Evolutionary conservation across 1,140 invertebrate genomes (phyloP).

Genomic region (Drosophila athabasca): DNA sequence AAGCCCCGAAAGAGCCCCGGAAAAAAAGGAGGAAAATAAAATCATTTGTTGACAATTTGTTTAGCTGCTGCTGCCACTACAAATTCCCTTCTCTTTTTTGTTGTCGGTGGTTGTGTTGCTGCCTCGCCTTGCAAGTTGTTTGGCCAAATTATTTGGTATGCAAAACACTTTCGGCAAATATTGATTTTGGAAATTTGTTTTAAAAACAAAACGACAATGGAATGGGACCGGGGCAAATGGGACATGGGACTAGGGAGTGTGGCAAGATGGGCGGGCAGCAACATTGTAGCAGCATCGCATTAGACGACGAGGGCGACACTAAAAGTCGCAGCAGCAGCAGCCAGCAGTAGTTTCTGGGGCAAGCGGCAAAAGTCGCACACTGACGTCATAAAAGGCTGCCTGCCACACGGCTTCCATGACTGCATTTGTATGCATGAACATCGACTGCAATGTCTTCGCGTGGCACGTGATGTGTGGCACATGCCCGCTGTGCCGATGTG

Average conservation of each 20-base stretch:
- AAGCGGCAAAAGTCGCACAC: slow-evolving; percentile 56
- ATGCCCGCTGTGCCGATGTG: slow-evolving; percentile 34
- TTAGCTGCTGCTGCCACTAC: slow-evolving; percentile 80
- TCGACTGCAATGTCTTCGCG: slow-evolving; percentile 72
- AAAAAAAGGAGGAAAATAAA: slow-evolving; percentile 67
- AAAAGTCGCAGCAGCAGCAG: slow-evolving; percentile 53
- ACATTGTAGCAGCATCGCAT: slow-evolving; percentile 70
- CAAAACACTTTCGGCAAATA: slow-evolving; percentile 82
- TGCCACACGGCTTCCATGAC: slow-evolving; percentile 29
- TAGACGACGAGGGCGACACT: slow-evolving; percentile 45
- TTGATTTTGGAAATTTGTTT: slow-evolving; percentile 81
- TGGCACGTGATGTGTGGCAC: slow-evolving; percentile 78
- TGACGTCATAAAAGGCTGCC: slow-evolving; percentile 73
- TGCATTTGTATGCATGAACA: slow-evolving; percentile 76
- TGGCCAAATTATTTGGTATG: slow-evolving; percentile 81
- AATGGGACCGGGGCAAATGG: slow-evolving; percentile 12
- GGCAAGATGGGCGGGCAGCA: slow-evolving; percentile 10
- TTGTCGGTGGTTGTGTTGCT: neutral
- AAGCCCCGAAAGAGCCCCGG: slow-evolving; percentile 35
- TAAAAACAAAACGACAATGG: slow-evolving; percentile 54
- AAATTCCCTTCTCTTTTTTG: slow-evolving; percentile 54
- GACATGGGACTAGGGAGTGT: neutral
- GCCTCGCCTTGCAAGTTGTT: slow-evolving; percentile 67
- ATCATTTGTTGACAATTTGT: slow-evolving; percentile 82
- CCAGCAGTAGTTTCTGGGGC: slow-evolving; percentile 56